Evolutionary conservation across 2,113 vertebrate genomes (phyloP), one percentile per base, ranked within the genome.

Genomic region (Leptobrachium leishanense): DNA sequence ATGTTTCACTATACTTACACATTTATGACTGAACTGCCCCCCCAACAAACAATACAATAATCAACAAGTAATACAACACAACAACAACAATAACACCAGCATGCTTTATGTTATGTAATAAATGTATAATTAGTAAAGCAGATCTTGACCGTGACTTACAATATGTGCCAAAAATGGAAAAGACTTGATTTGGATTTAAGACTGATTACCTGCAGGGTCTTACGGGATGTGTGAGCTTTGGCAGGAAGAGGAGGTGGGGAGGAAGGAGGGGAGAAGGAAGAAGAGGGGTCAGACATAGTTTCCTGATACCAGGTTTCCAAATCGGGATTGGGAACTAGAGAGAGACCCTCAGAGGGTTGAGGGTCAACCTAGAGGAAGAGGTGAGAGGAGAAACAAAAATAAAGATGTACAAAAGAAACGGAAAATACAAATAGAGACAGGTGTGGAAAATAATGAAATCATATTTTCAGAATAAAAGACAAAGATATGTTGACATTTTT

Each of bases 211-310:
- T 98, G 95, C 82, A 89, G 91, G 53, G 54, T 43, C 85, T 94
- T 93, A 85, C 93, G 94, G 85, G 93, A 86, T 59, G 92, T 92
- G 84, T 93, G 89, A 90, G 89, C 93, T 91, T 98, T 97, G 91
- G 94, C 94, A 77, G 95, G 96, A 83, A 97, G 92, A 41, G 95
- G 96, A 81, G 95, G 95, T 89, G 96, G 96, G 83, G 94, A 95
- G 54, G 92, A 89, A 90, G 90, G 83, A 88, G 87, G 84, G 85
- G 85, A 85, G 74, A 85, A 70, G 82, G 89, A 85, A 84, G 83
- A 84, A 77, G 82, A 86, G 41, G 85, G 82, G 84, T 91, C 88
- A 43, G 91, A 86, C 89, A 95, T 94, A 88, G 96, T 89, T 87
- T 92, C 92, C 92, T 92, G 95, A 87, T 94, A 93, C 90, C 90